phyloP scores from a whole-genome alignment of 2,113 vertebrate species.

The Crotalus tigris region DNA sequence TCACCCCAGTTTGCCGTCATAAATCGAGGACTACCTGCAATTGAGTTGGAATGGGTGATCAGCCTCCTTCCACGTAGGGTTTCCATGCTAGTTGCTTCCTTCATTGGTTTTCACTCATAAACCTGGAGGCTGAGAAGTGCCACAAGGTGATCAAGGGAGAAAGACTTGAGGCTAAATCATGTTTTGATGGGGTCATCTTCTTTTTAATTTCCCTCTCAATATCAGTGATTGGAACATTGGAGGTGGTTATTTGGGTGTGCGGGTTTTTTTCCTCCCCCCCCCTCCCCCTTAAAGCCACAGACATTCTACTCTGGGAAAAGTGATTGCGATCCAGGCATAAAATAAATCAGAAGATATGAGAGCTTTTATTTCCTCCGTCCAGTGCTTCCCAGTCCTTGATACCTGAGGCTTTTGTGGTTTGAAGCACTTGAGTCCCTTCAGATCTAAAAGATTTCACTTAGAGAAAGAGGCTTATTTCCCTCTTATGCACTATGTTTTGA shows the following conservation, averaged over 20 bases:
- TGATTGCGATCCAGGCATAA: background rate
- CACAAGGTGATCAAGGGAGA: background rate
- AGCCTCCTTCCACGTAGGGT: conserved; percentile 41
- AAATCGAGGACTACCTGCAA: conserved; percentile 18
- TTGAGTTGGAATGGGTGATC: conserved; percentile 48
- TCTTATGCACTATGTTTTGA: background rate
- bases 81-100: conserved; percentile 40
- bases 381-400: background rate
- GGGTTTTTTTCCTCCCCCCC: no score
- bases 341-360: background rate
- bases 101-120: conserved; percentile 46
- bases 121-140: conserved; percentile 16
- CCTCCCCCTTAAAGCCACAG: background rate
- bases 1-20: no score
- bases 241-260: conserved; percentile 22
- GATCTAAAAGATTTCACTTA: background rate
- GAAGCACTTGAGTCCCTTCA: background rate
- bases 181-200: background rate
- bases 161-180: conserved; percentile 40
- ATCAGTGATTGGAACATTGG: conserved; percentile 14
- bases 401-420: background rate
- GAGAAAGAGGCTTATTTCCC: background rate
- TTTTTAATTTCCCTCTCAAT: conserved; percentile 11
- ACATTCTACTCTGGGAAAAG: rapidly evolving
- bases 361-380: background rate